These are phyloP conservation scores for Cettia cetti DNA, from an alignment of 2,113 vertebrate species.

Conservation along the genomic window DNA sequence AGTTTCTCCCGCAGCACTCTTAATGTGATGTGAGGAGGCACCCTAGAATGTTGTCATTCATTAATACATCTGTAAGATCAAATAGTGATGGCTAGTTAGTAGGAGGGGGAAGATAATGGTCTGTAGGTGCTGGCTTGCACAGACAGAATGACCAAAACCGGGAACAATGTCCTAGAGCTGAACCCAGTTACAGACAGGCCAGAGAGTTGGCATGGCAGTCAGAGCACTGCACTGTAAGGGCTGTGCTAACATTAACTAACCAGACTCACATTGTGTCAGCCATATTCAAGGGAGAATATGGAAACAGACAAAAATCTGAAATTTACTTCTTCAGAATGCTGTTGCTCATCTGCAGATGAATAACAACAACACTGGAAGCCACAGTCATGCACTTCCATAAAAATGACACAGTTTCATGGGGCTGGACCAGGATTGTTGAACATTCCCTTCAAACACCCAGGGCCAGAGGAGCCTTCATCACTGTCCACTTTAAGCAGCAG, in stretches of 20 bases:
- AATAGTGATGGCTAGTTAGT: constrained; percentile 12
- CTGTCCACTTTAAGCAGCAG: not conserved
- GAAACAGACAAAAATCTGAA: not conserved
- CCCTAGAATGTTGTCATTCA: constrained; percentile 75
- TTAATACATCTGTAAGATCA: constrained; percentile 52
- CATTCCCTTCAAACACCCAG: not conserved
- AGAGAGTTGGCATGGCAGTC: not conserved
- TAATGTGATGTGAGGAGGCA: constrained; percentile 82
- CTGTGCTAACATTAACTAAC: not conserved
- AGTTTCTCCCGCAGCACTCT: constrained; percentile 78
- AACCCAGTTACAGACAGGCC: not conserved
- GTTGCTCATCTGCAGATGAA: not conserved
- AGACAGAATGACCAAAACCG: not conserved
- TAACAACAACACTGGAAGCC: not conserved
- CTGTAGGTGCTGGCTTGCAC: not conserved
- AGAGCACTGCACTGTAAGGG: not conserved
- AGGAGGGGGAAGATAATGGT: not conserved
- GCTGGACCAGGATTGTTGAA: not conserved
- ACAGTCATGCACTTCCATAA: not conserved
- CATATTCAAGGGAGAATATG: not conserved
- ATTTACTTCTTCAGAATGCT: not conserved
- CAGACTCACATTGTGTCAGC: not conserved
- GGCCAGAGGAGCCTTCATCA: not conserved
- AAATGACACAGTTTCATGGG: not conserved
- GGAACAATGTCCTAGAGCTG: not conserved